Conservation (phyloP, 1,140 invertebrate species). For the Triops cancriformis region DNA sequence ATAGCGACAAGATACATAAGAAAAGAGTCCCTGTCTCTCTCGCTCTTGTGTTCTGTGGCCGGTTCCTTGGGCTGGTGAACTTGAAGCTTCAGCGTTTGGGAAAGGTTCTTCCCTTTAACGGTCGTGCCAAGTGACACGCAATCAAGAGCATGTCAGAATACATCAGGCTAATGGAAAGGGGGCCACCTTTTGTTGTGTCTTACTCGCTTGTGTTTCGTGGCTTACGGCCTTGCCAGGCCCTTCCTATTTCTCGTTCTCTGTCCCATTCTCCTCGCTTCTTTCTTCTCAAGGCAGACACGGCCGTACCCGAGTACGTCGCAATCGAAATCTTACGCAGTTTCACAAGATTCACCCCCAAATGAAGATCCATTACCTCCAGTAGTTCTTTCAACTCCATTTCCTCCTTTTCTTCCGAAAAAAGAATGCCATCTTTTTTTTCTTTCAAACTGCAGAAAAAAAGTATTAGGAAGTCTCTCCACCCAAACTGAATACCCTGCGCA, state of each 20-base stretch:
- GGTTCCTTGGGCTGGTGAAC: background rate
- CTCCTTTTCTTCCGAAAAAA: background rate
- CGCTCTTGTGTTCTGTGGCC: background rate
- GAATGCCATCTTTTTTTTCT: background rate
- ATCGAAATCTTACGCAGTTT: background rate
- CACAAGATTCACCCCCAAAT: conserved; percentile 5
- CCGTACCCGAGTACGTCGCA: background rate
- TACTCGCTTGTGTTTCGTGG: background rate
- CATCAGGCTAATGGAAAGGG: conserved; percentile 9
- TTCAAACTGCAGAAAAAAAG: background rate
- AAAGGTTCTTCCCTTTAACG: background rate
- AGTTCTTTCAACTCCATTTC: background rate
- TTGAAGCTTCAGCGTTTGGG: background rate
- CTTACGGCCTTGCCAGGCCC: background rate
- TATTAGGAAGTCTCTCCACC: background rate
- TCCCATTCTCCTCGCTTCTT: background rate
- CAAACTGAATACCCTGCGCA: background rate
- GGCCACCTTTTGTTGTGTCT: conserved; percentile 2
- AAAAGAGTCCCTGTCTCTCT: background rate
- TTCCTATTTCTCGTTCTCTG: background rate
- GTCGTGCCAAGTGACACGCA: conserved; percentile 8
- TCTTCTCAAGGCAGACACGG: background rate
- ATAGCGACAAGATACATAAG: background rate
- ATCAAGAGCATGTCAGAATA: conserved; percentile 10
- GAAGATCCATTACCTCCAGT: background rate